Evolutionary conservation across 2,888 invertebrate species (phyloP).

Genomic region (Ashinkailepas kermadecensis): DNA sequence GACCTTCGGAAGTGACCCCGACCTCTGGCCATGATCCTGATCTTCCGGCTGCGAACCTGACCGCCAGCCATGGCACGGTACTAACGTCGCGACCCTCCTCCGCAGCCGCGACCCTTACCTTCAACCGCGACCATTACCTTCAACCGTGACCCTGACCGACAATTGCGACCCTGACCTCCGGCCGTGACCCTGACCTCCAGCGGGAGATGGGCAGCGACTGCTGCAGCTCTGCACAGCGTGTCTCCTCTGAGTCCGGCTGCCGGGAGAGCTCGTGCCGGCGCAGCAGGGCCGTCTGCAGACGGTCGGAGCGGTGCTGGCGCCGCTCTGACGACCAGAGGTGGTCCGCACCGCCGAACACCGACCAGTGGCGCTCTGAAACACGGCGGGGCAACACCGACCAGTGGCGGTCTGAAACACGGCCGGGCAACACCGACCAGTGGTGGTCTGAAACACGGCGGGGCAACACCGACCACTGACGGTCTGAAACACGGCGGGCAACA

Average conservation of each 20-base stretch:
- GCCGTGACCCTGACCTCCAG: background rate
- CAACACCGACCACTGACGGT: background rate
- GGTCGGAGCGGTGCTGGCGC: background rate
- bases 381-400: slow-evolving; percentile 28
- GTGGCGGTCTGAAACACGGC: background rate
- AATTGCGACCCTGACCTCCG: background rate
- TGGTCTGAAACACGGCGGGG: too few species aligned
- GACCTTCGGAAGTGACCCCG: too few species aligned
- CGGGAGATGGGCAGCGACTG: background rate
- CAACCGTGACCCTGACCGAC: too few species aligned
- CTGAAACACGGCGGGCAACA: background rate
- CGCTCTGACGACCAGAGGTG: background rate
- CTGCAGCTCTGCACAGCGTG: background rate
- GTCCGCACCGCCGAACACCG: background rate
- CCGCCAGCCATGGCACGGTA: too few species aligned
- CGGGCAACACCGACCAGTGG: background rate
- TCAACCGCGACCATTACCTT: too few species aligned
- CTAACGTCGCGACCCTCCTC: too few species aligned
- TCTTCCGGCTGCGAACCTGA: too few species aligned
- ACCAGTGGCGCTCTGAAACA: background rate
- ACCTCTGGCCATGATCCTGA: too few species aligned
- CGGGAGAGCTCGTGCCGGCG: background rate
- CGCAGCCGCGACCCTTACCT: too few species aligned
- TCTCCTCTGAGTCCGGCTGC: background rate
- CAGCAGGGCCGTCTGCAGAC: background rate